Evolutionary conservation across 2,113 vertebrate genomes (phyloP).

Genomic region (Spermophilus dauricus): DNA sequence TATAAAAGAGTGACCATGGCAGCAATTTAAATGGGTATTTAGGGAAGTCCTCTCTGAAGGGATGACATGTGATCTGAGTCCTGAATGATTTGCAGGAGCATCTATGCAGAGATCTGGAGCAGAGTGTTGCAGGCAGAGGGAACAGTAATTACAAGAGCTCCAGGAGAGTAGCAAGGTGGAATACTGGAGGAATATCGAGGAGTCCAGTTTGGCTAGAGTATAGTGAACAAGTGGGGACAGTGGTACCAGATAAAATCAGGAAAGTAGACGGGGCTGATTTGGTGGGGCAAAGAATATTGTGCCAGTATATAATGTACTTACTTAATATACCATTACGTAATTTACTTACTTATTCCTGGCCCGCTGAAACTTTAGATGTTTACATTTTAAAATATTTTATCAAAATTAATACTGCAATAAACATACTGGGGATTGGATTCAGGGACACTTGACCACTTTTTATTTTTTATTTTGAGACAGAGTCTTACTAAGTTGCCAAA

Average conservation of each 20-base stretch:
- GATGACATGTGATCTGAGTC: background rate
- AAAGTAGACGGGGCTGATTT: background rate
- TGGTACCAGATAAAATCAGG: background rate
- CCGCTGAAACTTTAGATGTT: background rate
- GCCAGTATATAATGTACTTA: background rate
- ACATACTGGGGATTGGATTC: background rate
- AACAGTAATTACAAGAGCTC: background rate
- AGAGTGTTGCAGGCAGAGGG: background rate
- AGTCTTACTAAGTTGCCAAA: too few species aligned
- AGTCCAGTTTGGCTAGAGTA: background rate
- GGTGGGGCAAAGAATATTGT: background rate
- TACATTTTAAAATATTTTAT: background rate
- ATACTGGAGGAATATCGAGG: background rate
- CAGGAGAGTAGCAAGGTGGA: background rate
- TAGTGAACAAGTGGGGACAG: background rate
- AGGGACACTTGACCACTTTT: too few species aligned
- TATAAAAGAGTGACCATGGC: background rate
- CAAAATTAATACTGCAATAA: background rate
- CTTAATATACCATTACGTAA: background rate
- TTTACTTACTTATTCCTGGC: background rate
- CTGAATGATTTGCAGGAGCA: background rate
- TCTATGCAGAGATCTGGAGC: background rate
- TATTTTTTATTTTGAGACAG: too few species aligned
- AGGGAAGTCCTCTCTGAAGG: background rate
- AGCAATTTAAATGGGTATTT: background rate